Base-by-base conservation (phyloP, 1,140 invertebrate genomes). In the Littorina saxatilis region DNA sequence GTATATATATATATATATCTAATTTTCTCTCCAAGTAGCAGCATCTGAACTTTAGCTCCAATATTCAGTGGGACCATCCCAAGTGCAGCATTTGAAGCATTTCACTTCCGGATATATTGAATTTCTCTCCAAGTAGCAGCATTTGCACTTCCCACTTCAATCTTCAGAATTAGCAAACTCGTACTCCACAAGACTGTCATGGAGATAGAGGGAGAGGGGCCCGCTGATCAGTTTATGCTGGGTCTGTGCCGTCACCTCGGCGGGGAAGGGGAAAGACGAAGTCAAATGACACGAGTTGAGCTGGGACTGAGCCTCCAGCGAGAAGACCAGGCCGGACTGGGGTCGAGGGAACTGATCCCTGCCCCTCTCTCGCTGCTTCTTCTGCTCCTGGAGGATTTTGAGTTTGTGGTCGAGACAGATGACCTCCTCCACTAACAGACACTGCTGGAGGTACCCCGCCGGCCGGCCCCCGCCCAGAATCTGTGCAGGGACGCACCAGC, bases 401-500 rank as follows among this genome's bases (percentile, higher is more conserved):
- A 89, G 82, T 79, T 84, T 89, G 75, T 90, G 88, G 39, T 90
- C 86, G 23, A 91, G 79, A 39, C 85, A 86, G 23, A 91, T 74
- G 23, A 92, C 88, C 76, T 93, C 92, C 79, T 92, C 90, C 11
- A 90, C 89, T 72, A 93, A 87, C 20, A 92, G 82, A 66, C 90
- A 90, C 80, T 93, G 92, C 37, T 90, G 90, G 29, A 93, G 90
- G 89, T 96, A 95, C 15, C 95, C 92, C 81, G 96, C 95, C 40
- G 95, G 95, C 80, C 92, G 92, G 0, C 96, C 96, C 63, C 96
- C 96, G 80, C 95, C 95, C 5, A 94, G 94, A 68, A 97, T 96
- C 90, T 98, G 96, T 0, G 97, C 93, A 17, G 96, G 94, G 7
- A 95, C 95, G 88, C 97, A 94, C 96, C 96, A 98, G 2, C 97